A percentile compares a stretch with the other conserved stretches of the same genome.
phyloP scores from a whole-genome alignment of 2,113 vertebrate species.

The Spilogale gracilis region DNA sequence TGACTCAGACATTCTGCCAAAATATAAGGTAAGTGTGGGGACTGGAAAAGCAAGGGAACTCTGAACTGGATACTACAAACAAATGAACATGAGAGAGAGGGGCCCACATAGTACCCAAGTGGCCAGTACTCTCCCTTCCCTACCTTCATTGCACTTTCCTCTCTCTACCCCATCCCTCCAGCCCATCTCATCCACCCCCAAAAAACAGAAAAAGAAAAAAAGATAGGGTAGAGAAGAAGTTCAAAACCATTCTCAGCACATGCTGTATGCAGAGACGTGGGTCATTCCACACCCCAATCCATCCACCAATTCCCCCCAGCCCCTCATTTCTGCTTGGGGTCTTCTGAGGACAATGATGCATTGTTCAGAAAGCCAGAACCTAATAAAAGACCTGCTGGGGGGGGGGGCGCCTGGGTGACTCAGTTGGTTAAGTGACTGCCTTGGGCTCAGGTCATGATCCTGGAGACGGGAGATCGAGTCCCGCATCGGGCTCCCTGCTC shows the following conservation, averaged over 20 bases:
- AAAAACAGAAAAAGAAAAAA: neutral
- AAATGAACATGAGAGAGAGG: neutral
- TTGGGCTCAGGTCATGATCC: too few relatives aligned
- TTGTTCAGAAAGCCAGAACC: neutral
- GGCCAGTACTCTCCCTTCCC: neutral
- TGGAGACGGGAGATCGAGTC: too few relatives aligned
- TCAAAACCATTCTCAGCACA: neutral
- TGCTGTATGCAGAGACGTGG: neutral
- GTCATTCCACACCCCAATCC: neutral
- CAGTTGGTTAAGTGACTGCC: too few relatives aligned
- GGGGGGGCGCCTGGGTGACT: too few relatives aligned
- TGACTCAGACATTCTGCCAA: neutral
- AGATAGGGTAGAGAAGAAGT: neutral
- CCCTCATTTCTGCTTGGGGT: neutral
- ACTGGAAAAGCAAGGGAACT: neutral
- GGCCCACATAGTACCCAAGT: neutral
- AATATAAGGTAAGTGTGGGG: neutral
- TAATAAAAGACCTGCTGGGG: neutral
- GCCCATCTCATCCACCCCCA: neutral
- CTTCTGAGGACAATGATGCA: neutral
- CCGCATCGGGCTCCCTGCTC: too few relatives aligned
- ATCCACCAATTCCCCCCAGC: neutral
- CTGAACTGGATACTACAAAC: neutral
- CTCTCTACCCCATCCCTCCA: neutral
- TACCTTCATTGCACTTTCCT: neutral